Evolutionary conservation across 2,113 vertebrate genomes (phyloP).

Genomic region (Sprattus sprattus): DNA sequence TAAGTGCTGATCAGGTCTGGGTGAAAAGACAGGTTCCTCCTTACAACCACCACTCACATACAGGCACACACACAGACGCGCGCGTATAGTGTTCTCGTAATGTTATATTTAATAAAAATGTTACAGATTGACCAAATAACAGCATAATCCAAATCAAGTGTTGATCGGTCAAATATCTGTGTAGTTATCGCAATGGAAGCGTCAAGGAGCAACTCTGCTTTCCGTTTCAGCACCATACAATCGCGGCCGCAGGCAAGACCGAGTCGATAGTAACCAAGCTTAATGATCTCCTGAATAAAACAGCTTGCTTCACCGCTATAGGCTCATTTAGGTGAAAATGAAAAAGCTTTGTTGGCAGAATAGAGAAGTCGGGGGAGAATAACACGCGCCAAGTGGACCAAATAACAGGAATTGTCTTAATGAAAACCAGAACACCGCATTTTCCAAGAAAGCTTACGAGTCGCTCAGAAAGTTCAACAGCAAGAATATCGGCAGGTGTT

Average conservation of each 20-base stretch:
- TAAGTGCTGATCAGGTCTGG: neutral
- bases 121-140: no score
- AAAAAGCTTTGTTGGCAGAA: no score
- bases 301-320: neutral
- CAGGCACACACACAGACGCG: neutral
- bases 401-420: neutral
- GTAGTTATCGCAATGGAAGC: neutral
- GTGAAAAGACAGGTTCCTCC: neutral
- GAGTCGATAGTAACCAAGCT: neutral
- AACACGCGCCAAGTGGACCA: neutral
- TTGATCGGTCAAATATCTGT: no score
- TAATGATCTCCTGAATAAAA: neutral
- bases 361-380: neutral
- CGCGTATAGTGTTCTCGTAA: neutral
- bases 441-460: neutral
- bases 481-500: neutral
- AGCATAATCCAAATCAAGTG: no score
- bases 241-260: neutral
- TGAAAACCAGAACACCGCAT: neutral
- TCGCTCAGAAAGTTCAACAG: neutral
- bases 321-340: neutral
- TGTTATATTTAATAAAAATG: neutral
- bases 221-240: slow-evolving; percentile 47
- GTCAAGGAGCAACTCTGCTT: neutral
- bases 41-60: neutral